A percentile compares a stretch with the other conserved stretches of the same genome.
Evolutionary conservation across 2,888 invertebrate genomes (phyloP).

Genomic region (Folsomia manolachei): DNA sequence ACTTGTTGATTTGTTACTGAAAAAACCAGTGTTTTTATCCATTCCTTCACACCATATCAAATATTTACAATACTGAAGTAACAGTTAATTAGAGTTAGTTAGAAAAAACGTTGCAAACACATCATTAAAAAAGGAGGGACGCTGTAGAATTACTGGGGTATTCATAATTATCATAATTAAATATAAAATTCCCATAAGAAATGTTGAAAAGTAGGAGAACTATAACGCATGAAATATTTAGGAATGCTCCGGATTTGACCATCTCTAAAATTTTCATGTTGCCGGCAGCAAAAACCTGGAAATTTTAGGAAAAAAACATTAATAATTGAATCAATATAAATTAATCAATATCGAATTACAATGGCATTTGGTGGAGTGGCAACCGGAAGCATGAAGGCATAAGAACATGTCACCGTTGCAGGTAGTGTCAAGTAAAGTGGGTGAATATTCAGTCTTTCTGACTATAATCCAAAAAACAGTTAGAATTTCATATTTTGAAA

Average conservation of each 20-base stretch:
- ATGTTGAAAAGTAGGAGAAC: conserved; percentile 32
- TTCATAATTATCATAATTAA: conserved; percentile 36
- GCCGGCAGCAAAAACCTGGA: conserved; percentile 67
- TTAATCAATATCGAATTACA: no score
- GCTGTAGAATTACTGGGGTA: conserved; percentile 13
- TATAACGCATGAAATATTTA: conserved; percentile 36
- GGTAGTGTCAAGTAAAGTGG: conserved; percentile 88
- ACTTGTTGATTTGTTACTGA: no score
- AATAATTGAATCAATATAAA: no score
- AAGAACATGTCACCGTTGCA: conserved; percentile 81
- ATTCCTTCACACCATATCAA: no score
- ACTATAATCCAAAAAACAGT: neutral
- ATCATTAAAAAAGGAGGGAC: no score
- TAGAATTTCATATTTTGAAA: neutral
- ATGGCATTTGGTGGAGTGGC: conserved; percentile 95
- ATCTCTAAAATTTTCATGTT: conserved; percentile 41
- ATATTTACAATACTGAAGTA: no score
- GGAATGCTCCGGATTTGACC: conserved; percentile 42
- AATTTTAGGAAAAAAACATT: no score
- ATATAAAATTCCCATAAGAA: conserved; percentile 35
- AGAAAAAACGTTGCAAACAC: no score
- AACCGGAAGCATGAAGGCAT: conserved; percentile 58
- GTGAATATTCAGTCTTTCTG: conserved; percentile 63
- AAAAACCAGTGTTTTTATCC: no score
- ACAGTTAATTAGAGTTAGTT: no score